Conservation (phyloP, 2,797 vertebrate species). For the Antrozous pallidus region DNA sequence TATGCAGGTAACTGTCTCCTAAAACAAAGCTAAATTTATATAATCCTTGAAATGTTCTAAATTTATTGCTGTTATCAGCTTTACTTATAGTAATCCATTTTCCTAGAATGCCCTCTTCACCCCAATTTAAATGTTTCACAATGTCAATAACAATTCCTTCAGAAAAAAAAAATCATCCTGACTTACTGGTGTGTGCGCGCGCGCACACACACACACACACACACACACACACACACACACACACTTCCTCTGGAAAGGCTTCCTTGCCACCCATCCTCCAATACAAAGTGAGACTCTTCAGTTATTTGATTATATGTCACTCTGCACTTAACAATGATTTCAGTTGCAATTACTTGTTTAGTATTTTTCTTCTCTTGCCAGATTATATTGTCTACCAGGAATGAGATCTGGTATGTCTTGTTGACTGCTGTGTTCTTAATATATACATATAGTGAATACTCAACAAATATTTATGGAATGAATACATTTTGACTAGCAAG, state of each 20-base stretch:
- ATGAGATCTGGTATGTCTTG: neutral
- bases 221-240: neutral
- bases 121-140: neutral
- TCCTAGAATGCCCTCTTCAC: neutral
- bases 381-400: neutral
- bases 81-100: neutral
- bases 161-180: slow-evolving; percentile 6
- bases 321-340: neutral
- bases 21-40: neutral
- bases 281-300: neutral
- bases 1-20: neutral
- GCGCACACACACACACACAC: neutral
- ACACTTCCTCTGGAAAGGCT: neutral
- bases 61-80: neutral
- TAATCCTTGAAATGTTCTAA: neutral
- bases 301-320: neutral
- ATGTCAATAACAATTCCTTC: neutral
- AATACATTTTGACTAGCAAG: neutral
- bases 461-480: neutral
- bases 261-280: neutral
- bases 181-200: neutral
- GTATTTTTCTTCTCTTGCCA: neutral
- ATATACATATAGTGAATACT: neutral
- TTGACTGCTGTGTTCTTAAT: neutral
- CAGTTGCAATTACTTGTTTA: neutral